phyloP scores from a whole-genome alignment of 1,140 invertebrate species.

The Drosophila orosa region DNA sequence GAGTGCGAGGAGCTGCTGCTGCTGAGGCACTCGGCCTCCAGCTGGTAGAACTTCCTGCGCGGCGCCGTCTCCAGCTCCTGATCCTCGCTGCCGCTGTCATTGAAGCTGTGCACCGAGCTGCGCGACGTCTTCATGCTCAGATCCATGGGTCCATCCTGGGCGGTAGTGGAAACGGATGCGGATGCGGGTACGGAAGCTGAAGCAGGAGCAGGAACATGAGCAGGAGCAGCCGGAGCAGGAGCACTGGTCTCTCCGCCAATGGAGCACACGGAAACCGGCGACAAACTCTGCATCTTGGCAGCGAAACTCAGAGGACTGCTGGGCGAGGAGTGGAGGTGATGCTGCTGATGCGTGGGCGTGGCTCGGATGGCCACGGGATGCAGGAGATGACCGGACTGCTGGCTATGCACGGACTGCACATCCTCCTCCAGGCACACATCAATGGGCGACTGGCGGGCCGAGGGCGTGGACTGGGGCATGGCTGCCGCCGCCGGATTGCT shows the following conservation, averaged over 20 bases:
- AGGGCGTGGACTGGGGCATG: conserved; percentile 40
- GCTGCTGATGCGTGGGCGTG: conserved; percentile 73
- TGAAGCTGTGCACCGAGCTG: conserved; percentile 77
- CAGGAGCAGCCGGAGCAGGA: neutral
- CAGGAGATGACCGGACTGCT: conserved; percentile 33
- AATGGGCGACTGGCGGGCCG: conserved; percentile 63
- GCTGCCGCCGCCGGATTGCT: conserved; percentile 19
- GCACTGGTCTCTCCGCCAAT: conserved; percentile 65
- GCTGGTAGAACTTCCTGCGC: conserved; percentile 71
- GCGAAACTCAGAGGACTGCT: conserved; percentile 70
- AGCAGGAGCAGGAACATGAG: conserved; percentile 5
- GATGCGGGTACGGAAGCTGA: neutral
- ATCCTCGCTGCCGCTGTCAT: conserved; percentile 70
- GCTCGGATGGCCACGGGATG: conserved; percentile 79
- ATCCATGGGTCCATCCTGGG: conserved; percentile 91
- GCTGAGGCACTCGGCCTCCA: conserved; percentile 66
- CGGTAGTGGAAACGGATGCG: neutral
- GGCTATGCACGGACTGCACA: conserved; percentile 52
- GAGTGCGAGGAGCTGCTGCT: conserved; percentile 45
- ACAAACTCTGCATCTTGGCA: conserved; percentile 80
- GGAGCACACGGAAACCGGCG: conserved; percentile 79
- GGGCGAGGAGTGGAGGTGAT: conserved; percentile 23
- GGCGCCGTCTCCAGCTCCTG: conserved; percentile 62
- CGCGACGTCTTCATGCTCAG: conserved; percentile 88
- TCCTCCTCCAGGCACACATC: conserved; percentile 74